Conservation (phyloP, 2,797 vertebrate species). For the Vultur gryphus region DNA sequence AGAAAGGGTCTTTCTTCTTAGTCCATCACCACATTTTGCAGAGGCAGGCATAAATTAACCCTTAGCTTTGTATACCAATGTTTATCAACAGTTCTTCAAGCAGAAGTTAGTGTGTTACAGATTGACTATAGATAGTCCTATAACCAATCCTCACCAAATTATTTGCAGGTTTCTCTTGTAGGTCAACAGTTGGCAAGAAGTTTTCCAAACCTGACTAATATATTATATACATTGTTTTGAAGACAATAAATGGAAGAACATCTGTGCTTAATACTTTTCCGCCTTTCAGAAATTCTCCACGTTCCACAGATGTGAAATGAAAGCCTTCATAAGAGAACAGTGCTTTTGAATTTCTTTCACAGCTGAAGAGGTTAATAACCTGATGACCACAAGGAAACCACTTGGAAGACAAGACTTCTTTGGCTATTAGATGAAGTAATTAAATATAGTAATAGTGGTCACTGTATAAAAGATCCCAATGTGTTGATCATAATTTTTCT, state of each 20-base stretch:
- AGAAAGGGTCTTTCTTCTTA: background rate
- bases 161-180: background rate
- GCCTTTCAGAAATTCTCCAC: constrained; percentile 9
- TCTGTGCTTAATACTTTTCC: background rate
- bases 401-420: background rate
- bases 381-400: background rate
- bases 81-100: background rate
- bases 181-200: background rate
- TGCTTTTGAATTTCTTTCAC: constrained; percentile 17
- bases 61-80: background rate
- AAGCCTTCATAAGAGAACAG: background rate
- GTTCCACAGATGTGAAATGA: constrained; percentile 23
- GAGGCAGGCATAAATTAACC: background rate
- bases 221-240: background rate
- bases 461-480: background rate
- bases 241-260: constrained; percentile 27
- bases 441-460: background rate
- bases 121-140: background rate
- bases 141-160: background rate
- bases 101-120: background rate
- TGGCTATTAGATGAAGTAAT: background rate
- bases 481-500: background rate
- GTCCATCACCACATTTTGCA: background rate
- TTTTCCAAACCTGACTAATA: background rate
- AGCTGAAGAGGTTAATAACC: background rate